These are phyloP conservation scores for Adelognathus sp. DNA, from an alignment of 2,888 invertebrate genomes.

Conservation along the genomic window DNA sequence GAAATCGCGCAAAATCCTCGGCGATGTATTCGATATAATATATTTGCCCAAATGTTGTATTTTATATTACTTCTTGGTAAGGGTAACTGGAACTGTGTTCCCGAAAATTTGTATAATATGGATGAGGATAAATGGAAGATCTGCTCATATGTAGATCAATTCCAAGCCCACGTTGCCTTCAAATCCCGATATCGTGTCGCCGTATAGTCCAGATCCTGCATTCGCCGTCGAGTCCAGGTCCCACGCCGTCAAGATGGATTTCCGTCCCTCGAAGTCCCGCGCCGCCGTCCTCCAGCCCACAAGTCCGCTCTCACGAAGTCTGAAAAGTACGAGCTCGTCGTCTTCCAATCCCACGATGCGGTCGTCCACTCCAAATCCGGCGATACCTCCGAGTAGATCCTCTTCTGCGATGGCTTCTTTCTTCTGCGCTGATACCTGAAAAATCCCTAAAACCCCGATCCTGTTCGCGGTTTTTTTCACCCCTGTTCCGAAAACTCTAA, in stretches of 20 bases:
- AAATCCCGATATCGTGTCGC: neutral
- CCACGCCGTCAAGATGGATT: constrained; percentile 15
- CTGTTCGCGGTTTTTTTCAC: constrained; percentile 39
- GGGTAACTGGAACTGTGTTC: too few relatives aligned
- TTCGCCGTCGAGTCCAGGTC: constrained; percentile 25
- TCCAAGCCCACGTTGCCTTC: neutral
- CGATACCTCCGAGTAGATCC: constrained; percentile 26
- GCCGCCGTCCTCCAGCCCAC: constrained; percentile 4
- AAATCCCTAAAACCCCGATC: constrained; percentile 50
- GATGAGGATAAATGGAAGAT: too few relatives aligned
- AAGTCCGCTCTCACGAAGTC: too few relatives aligned
- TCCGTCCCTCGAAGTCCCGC: constrained; percentile 24
- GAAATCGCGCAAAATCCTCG: too few relatives aligned
- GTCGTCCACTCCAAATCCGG: constrained; percentile 13
- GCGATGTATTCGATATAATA: too few relatives aligned
- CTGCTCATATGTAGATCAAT: neutral
- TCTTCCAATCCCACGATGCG: constrained; percentile 22
- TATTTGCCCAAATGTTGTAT: too few relatives aligned
- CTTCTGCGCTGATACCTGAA: constrained; percentile 58
- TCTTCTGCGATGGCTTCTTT: constrained; percentile 60
- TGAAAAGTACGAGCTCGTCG: neutral
- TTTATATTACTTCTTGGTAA: too few relatives aligned
- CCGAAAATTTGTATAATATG: too few relatives aligned
- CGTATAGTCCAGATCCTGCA: neutral
- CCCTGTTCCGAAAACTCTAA: too few relatives aligned